Percentiles rank a stretch among this genome's conserved stretches.
These are phyloP conservation scores for Callospermophilus lateralis DNA, from an alignment of 2,113 vertebrate species.

Conservation along the genomic window DNA sequence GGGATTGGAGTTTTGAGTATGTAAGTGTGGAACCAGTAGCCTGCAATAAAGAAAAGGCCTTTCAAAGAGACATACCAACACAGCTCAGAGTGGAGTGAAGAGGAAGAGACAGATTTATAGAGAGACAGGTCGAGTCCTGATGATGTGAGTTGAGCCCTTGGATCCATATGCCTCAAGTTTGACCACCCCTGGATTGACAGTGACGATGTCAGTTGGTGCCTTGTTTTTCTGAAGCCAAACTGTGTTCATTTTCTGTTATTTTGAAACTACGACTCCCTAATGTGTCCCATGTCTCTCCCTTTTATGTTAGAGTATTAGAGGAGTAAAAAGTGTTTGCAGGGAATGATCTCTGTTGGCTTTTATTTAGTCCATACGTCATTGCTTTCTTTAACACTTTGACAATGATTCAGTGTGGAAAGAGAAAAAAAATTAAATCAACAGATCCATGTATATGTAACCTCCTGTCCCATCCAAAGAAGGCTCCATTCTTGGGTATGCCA, in stretches of 20 bases:
- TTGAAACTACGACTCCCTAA: not conserved
- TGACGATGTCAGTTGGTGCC: not conserved
- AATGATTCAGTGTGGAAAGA: not conserved
- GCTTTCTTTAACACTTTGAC: not conserved
- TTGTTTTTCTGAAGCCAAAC: not conserved
- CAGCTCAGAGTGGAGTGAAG: not conserved
- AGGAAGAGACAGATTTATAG: not conserved
- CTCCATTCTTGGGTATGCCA: not conserved
- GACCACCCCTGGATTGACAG: not conserved
- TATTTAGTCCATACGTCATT: not conserved
- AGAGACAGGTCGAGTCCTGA: not conserved
- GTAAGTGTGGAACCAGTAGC: not conserved
- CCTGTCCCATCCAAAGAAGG: not conserved
- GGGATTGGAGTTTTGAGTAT: not conserved
- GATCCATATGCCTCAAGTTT: not conserved
- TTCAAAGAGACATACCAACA: not conserved
- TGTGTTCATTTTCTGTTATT: conserved; percentile 17
- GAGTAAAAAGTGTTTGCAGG: not conserved
- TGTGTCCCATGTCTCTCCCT: not conserved
- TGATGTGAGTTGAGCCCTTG: too few species aligned
- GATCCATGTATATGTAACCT: not conserved
- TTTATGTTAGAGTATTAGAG: not conserved
- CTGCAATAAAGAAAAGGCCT: not conserved
- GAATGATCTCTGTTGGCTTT: not conserved
- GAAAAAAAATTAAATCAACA: not conserved